Conservation (phyloP, 2,797 vertebrate species). For the Notamacropus eugenii region DNA sequence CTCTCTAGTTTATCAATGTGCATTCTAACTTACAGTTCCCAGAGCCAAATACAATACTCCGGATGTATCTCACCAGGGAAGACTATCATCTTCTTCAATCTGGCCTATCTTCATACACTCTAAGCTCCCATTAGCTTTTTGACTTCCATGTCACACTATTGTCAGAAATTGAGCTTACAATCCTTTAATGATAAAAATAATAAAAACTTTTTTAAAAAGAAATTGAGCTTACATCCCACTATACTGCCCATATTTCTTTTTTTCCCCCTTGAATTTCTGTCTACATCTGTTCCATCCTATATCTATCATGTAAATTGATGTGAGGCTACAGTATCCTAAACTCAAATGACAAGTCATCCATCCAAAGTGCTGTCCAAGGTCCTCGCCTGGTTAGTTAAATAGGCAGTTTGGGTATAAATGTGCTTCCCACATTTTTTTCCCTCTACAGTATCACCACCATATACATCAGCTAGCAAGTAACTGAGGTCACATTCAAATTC, state of each 20-base stretch:
- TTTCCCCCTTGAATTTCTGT: background rate
- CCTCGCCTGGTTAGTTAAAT: background rate
- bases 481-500: too few relatives aligned
- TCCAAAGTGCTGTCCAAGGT: background rate
- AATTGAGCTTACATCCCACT: background rate
- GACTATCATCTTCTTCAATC: background rate
- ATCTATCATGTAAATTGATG: background rate
- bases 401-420: background rate
- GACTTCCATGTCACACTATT: background rate
- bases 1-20: background rate
- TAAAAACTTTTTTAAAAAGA: background rate
- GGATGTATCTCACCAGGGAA: background rate
- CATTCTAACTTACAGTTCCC: background rate
- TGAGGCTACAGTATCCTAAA: background rate
- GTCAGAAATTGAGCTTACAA: background rate
- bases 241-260: background rate
- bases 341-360: background rate
- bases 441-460: background rate
- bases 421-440: background rate
- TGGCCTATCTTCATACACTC: background rate
- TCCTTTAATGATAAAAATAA: too few relatives aligned
- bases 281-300: background rate
- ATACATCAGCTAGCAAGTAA: background rate
- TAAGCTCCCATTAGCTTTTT: background rate
- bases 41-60: background rate